Evolutionary conservation across 1,140 invertebrate genomes (phyloP).

Genomic region (Cryptotermes secundus): DNA sequence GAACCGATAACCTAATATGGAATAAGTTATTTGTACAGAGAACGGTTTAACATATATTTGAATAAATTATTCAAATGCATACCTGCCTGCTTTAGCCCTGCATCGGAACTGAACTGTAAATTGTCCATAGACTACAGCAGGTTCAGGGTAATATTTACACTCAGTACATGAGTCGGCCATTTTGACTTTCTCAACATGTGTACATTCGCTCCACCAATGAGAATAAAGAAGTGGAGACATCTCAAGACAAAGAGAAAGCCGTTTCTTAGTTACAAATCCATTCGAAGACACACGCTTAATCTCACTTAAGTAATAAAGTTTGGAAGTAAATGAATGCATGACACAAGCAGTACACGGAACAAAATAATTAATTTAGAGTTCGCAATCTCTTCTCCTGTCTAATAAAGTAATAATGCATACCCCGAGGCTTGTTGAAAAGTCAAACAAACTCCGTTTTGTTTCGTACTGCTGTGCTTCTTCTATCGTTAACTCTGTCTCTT

Average conservation of each 20-base stretch:
- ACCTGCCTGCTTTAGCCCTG: too few species aligned
- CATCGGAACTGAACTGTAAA: too few species aligned
- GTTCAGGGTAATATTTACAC: not conserved
- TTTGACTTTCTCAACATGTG: not conserved
- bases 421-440: not conserved
- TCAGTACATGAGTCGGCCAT: not conserved
- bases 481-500: not conserved
- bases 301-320: constrained; percentile 20
- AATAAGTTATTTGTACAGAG: too few species aligned
- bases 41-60: too few species aligned
- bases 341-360: constrained; percentile 2
- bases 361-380: constrained; percentile 18
- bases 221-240: not conserved
- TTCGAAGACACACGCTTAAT: not conserved
- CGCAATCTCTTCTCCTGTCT: not conserved
- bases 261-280: not conserved
- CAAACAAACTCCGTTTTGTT: constrained; percentile 11
- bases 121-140: too few species aligned
- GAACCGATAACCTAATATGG: too few species aligned
- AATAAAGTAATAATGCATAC: constrained; percentile 10
- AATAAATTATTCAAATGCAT: too few species aligned
- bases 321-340: too few species aligned
- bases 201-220: not conserved
- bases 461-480: not conserved
- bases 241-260: not conserved